phyloP scores from a whole-genome alignment of 2,797 vertebrate genomes.

The Sylvilagus floridanus region DNA sequence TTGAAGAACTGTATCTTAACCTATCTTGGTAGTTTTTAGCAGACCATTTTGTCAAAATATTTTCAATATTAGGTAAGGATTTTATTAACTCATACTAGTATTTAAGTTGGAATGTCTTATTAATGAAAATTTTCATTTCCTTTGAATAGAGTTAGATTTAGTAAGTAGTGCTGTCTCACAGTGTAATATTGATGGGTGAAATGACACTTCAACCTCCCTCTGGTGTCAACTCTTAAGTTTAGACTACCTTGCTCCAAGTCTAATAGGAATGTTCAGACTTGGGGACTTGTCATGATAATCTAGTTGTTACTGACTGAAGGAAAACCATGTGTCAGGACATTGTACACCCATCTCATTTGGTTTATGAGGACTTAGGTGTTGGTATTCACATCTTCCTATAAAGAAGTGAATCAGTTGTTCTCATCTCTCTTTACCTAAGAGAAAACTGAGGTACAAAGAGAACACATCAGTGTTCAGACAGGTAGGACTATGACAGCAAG shows the following conservation, averaged over 20 bases:
- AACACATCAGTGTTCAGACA: not conserved
- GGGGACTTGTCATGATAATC: not conserved
- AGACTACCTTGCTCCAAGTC: not conserved
- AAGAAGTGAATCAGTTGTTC: not conserved
- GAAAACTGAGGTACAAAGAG: not conserved
- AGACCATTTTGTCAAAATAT: conserved; percentile 68
- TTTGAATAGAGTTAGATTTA: conserved; percentile 54
- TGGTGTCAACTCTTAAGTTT: not conserved
- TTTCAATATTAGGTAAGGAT: conserved; percentile 61
- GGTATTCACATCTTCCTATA: not conserved
- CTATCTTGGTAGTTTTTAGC: conserved; percentile 51
- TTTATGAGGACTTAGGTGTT: not conserved
- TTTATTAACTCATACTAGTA: conserved; percentile 28
- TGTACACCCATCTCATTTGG: not conserved
- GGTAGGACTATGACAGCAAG: not conserved
- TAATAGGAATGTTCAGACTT: conserved; percentile 6
- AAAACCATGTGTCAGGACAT: not conserved
- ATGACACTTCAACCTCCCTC: not conserved
- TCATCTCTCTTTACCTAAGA: not conserved
- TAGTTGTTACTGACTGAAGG: conserved; percentile 16
- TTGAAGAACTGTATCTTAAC: conserved; percentile 46
- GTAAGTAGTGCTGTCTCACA: not conserved
- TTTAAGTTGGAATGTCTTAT: conserved; percentile 57
- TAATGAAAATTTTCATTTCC: conserved; percentile 48
- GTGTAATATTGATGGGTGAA: not conserved